Evolutionary conservation across 2,797 vertebrate species (phyloP), one percentile per base, ranked within the genome.

Genomic region (Lagocephalus sceleratus): DNA sequence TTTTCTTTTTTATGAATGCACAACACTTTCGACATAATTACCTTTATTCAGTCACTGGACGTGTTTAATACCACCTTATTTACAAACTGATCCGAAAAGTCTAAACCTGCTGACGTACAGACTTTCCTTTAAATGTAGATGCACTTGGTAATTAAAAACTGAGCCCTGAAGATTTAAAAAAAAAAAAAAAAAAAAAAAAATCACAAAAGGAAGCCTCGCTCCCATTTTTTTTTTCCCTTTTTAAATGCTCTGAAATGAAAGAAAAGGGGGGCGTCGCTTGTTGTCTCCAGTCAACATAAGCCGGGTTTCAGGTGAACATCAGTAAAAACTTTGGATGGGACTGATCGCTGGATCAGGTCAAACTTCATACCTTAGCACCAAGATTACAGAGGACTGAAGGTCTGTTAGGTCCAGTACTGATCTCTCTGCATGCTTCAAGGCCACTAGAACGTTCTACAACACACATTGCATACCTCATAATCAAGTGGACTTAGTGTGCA

Each of bases 281-380:
- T 73, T 48, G 73, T 74, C 58, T 73, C 72, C 57, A 17, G 55
- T 47, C 11, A 5, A 57, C 47, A 29, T 72, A 77, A 62, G 52
- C 44, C 68, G 79, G 81, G 79, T 70, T 84, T 77, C 63, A 73
- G 66, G 69, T 68, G 16, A 68, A 77, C 69, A 75, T 66, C 65
- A 72, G 51, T 76, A 81, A 64, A 78, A 84, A 87, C 80, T 86
- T 88, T 88, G 78, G 78, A 85, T 79, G 76, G 81, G 59, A 82
- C 67, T 66, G 60, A 80, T 75, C 66, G 60, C 60, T 51, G 60
- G 65, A 74, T 81, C 66, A 53, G 71, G 75, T 77, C 29, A 19
- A 50, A 66, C 77, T 76, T 75, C 85, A 86, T 83, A 81, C 87
- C 85, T 69, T 88, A 89, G 87, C 87, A 90, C 86, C 88, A 86